Conservation (phyloP, 2,888 invertebrate species). For the Amiota mariae region DNA sequence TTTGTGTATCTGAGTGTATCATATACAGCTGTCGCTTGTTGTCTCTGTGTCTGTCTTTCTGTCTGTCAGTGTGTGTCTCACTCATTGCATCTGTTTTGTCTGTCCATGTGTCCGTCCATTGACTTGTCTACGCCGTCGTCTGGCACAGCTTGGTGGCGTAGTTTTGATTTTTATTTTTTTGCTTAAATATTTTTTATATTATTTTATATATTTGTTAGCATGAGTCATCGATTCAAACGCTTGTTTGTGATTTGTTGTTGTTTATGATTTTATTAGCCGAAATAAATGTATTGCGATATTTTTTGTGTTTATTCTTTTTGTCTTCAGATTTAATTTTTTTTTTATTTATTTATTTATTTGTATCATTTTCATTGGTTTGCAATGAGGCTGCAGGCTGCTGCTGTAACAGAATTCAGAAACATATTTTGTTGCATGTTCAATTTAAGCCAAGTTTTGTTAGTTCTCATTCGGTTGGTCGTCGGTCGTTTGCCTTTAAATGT, state of each 20-base stretch:
- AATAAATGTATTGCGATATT: constrained; percentile 50
- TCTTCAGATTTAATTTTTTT: constrained; percentile 24
- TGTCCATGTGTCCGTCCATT: background rate
- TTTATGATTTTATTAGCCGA: constrained; percentile 70
- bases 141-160: constrained; percentile 46
- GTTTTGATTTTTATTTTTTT: too few species aligned
- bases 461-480: too few species aligned
- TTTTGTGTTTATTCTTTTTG: constrained; percentile 2
- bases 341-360: constrained; percentile 25
- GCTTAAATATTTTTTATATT: background rate
- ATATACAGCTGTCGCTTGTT: background rate
- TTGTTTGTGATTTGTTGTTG: constrained; percentile 56
- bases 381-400: constrained; percentile 56
- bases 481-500: constrained; percentile 51
- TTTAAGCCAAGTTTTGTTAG: constrained; percentile 25
- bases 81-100: background rate
- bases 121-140: constrained; percentile 58
- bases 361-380: constrained; percentile 16
- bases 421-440: constrained; percentile 39
- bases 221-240: constrained; percentile 36
- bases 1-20: background rate
- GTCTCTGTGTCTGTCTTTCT: background rate
- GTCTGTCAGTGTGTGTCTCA: background rate
- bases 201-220: background rate
- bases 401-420: too few species aligned